A percentile compares a stretch with the other conserved stretches of the same genome.
These are phyloP conservation scores for Lathronympha strigana DNA, from an alignment of 2,888 invertebrate species.

Conservation along the genomic window DNA sequence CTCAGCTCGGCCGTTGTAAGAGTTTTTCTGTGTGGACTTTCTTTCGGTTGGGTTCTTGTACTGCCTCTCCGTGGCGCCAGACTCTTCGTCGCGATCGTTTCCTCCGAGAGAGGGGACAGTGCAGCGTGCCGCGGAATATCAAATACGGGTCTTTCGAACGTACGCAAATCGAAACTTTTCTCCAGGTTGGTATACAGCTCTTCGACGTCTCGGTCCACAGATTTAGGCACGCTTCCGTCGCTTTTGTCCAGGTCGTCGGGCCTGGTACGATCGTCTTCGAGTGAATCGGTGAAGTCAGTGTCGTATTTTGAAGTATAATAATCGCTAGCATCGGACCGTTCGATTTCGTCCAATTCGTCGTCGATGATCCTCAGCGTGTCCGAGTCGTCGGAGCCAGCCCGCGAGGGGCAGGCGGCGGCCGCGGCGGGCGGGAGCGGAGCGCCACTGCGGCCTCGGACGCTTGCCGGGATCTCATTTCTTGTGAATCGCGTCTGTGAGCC, in stretches of 20 bases:
- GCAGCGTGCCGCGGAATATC: conserved; percentile 53
- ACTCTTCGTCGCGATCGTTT: conserved; percentile 62
- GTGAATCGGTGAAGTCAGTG: conserved; percentile 71
- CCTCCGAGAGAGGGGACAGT: conserved; percentile 74
- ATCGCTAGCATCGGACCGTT: neutral
- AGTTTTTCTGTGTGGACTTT: neutral
- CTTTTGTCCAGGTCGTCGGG: conserved; percentile 48
- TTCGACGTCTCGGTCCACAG: conserved; percentile 65
- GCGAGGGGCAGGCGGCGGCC: neutral
- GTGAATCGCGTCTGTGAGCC: conserved; percentile 39
- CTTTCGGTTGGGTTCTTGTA: neutral
- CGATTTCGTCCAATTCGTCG: conserved; percentile 18
- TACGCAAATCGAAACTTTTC: conserved; percentile 54
- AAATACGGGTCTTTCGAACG: conserved; percentile 49
- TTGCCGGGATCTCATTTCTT: conserved; percentile 8
- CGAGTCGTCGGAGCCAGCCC: neutral
- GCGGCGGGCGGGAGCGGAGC: neutral
- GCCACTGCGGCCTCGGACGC: neutral
- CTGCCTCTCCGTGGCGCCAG: neutral
- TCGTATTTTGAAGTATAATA: conserved; percentile 46
- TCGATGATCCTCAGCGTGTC: conserved; percentile 45
- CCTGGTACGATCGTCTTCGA: conserved; percentile 50
- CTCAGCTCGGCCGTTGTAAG: neutral
- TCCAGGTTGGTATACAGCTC: conserved; percentile 66
- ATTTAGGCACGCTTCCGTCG: conserved; percentile 60